Evolutionary conservation across 2,113 vertebrate species (phyloP), one percentile per base, ranked within the genome.

Genomic region (Trochalopteron elliotii): DNA sequence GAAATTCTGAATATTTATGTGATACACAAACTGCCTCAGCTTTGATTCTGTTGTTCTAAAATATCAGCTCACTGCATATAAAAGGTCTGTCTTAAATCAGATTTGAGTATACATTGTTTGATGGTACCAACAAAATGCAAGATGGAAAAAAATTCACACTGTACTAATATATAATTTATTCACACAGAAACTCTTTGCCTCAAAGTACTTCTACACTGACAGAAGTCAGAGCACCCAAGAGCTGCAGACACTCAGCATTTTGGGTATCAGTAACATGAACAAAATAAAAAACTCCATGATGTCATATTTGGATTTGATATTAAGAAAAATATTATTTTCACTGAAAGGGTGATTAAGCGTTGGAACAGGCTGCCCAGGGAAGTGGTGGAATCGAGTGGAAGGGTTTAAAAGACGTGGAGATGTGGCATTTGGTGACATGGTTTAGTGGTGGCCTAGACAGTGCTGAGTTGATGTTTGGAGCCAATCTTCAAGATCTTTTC

Each of bases 91-190:
- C 44, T 86, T 67, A 75, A 82, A 85, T 57, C 42, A 45, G 28
- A n/a, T 61, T 78, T 64, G 16, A 52, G 35, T 23, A n/a, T 7
- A 37, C 4, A 16, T 6, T 50, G 6, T 31, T 63, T 50, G 31
- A 65, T 13, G 20, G 17, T 15, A 53, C 6, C 13, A 55, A 61
- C 15, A 42, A 80, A 85, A 37, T 12, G 5, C 18, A 67, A 16
- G 0, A 69, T 37, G 22, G 5, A 42, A 53, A 57, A 81, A 10
- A 0, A 27, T 7, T 21, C 19, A 21, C 12, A 65, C 2, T 8
- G 10, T 42, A 37, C 7, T 39, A 50, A 81, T 27, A 50, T 2
- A 8, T 57, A 21, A 39, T 75, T 81, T 65, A 63, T 59, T 87
- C 42, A 67, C 42, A 57, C 3, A 37, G 25, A 20, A 80, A 67